A percentile compares a stretch with the other conserved stretches of the same genome.
Evolutionary conservation across 2,888 invertebrate species (phyloP).

Genomic region (Adelphocoris suturalis): DNA sequence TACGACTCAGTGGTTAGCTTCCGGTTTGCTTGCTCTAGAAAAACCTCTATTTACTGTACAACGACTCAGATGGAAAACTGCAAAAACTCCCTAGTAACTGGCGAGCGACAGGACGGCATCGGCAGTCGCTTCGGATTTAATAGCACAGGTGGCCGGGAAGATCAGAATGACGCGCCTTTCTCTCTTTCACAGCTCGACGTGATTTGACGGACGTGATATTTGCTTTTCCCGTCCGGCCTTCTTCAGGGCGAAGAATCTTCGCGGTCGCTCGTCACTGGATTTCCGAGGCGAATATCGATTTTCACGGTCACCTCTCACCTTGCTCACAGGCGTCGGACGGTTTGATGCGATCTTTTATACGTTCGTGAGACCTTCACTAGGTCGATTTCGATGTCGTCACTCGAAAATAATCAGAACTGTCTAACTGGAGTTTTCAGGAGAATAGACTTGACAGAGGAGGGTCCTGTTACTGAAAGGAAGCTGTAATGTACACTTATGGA

Average conservation of each 20-base stretch:
- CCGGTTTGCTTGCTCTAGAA: too few relatives aligned
- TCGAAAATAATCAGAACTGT: neutral
- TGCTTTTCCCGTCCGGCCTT: neutral
- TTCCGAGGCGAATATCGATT: slow-evolving; percentile 18
- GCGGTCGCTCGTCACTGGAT: slow-evolving; percentile 2
- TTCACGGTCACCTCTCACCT: neutral
- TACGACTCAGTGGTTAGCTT: too few relatives aligned
- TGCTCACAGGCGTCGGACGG: neutral
- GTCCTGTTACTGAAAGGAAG: too few relatives aligned
- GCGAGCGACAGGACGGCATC: neutral
- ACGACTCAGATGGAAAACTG: too few relatives aligned
- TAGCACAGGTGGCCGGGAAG: neutral
- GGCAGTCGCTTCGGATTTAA: too few relatives aligned
- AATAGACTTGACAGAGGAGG: too few relatives aligned
- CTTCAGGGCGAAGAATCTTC: neutral
- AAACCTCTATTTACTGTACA: too few relatives aligned
- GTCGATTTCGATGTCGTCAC: neutral
- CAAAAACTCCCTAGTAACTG: neutral
- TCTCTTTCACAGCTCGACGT: slow-evolving; percentile 13
- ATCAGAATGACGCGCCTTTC: slow-evolving; percentile 6
- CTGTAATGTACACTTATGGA: too few relatives aligned
- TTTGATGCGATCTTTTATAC: neutral
- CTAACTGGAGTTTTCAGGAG: too few relatives aligned
- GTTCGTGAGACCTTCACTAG: slow-evolving; percentile 3
- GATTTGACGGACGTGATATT: slow-evolving; percentile 25